Evolutionary conservation across 2,888 invertebrate genomes (phyloP).

Genomic region (Gibbula magus): DNA sequence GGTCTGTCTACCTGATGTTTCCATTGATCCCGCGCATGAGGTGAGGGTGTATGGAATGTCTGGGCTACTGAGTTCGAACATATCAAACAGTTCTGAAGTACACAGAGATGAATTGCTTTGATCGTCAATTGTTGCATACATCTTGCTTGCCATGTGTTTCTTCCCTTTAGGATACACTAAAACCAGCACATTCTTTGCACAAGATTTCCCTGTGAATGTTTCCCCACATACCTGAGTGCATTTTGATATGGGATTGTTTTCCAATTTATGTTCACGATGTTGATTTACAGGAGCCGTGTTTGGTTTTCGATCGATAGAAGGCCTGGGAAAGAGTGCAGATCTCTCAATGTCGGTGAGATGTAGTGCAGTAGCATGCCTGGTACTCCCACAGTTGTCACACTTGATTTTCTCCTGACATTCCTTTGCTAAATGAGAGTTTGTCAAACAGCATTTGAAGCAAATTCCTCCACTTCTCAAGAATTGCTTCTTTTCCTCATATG

Average conservation of each 20-base stretch:
- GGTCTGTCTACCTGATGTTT: conserved; percentile 26
- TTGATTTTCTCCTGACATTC: background rate
- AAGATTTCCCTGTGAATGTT: conserved; percentile 23
- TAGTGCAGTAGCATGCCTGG: background rate
- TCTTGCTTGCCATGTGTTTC: conserved; percentile 1
- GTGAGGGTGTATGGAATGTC: conserved; percentile 26
- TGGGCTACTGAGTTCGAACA: conserved; percentile 6
- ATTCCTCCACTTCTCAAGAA: too few species aligned
- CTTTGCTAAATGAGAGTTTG: background rate
- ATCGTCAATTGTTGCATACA: conserved; percentile 34
- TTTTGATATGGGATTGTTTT: too few species aligned
- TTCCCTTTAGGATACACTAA: conserved; percentile 12
- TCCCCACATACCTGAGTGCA: conserved; percentile 28
- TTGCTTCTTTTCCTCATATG: too few species aligned
- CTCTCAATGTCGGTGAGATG: background rate
- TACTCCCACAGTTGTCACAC: background rate
- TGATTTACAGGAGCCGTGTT: too few species aligned
- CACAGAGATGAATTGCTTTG: conserved; percentile 37
- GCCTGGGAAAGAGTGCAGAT: too few species aligned
- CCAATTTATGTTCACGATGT: too few species aligned
- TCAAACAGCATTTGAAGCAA: background rate
- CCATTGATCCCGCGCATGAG: conserved; percentile 33
- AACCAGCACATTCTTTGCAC: conserved; percentile 22
- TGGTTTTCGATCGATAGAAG: too few species aligned
- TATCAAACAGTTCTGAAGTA: conserved; percentile 30